Evolutionary conservation across 1,140 invertebrate species (phyloP).

Genomic region (Pogonognathellus flavescens): DNA sequence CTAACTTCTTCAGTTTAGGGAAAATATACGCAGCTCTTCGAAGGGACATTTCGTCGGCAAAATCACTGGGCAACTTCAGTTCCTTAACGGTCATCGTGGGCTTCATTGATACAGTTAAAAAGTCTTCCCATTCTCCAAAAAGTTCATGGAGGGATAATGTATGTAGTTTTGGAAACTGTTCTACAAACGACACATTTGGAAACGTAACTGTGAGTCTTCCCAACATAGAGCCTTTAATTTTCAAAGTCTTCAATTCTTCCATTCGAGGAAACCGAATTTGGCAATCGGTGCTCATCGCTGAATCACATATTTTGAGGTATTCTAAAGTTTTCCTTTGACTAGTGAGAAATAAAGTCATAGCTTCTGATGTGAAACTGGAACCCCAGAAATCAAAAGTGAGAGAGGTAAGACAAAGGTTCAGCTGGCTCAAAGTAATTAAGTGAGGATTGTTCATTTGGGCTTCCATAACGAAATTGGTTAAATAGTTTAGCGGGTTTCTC

Average conservation of each 20-base stretch:
- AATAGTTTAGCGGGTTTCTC: background rate
- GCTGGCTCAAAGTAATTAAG: constrained; percentile 16
- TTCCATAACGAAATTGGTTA: constrained; percentile 24
- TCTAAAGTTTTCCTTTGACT: constrained; percentile 51
- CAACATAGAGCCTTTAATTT: constrained; percentile 54
- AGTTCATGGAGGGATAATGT: constrained; percentile 19
- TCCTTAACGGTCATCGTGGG: constrained; percentile 49
- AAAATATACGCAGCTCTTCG: constrained; percentile 46
- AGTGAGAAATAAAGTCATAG: constrained; percentile 15
- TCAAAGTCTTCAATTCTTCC: constrained; percentile 43
- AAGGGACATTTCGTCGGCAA: constrained; percentile 42
- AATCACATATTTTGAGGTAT: constrained; percentile 40
- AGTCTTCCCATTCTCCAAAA: constrained; percentile 56
- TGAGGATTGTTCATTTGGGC: constrained; percentile 52
- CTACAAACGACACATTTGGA: constrained; percentile 29
- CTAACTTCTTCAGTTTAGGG: constrained; percentile 54
- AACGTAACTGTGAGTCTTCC: constrained; percentile 47
- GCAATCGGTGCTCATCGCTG: constrained; percentile 54
- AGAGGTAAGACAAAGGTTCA: constrained; percentile 13
- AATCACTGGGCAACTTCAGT: constrained; percentile 56
- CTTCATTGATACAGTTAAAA: constrained; percentile 43
- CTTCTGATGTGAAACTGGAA: background rate
- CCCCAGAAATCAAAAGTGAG: constrained; percentile 58
- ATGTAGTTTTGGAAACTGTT: constrained; percentile 54
- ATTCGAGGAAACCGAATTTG: constrained; percentile 52